phyloP scores from a whole-genome alignment of 2,888 invertebrate species.

The Cacoxenus indagator region DNA sequence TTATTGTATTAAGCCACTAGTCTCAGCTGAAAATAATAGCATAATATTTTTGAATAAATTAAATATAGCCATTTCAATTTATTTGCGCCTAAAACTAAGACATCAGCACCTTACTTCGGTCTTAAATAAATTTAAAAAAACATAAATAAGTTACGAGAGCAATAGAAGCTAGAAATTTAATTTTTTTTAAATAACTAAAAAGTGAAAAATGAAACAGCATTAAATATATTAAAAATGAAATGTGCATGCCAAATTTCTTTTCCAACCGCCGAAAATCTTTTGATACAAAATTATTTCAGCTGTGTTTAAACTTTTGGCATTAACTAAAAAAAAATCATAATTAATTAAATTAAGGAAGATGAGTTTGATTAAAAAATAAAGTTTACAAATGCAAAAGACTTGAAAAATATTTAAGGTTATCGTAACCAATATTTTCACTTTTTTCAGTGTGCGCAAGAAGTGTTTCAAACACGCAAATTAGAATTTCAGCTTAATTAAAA shows the following conservation, averaged over 20 bases:
- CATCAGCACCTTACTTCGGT: constrained; percentile 34
- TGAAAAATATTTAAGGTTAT: too few species aligned
- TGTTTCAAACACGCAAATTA: too few species aligned
- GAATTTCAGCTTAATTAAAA: constrained; percentile 3
- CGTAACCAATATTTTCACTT: too few species aligned
- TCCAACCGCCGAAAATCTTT: constrained; percentile 59
- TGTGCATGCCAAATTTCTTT: too few species aligned
- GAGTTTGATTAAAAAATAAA: too few species aligned
- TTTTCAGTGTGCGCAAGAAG: too few species aligned
- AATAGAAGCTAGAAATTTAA: background rate
- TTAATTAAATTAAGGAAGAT: constrained; percentile 21
- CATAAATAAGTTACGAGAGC: constrained; percentile 13
- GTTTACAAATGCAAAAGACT: too few species aligned
- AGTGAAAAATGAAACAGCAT: background rate
- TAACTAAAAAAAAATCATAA: constrained; percentile 23
- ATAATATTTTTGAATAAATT: constrained; percentile 4
- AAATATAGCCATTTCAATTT: too few species aligned
- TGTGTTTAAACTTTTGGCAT: background rate
- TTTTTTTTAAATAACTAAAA: background rate
- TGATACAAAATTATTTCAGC: constrained; percentile 66
- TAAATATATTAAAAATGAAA: constrained; percentile 18
- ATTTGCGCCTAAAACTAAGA: constrained; percentile 6
- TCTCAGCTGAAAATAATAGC: background rate
- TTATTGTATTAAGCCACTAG: too few species aligned
- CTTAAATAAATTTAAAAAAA: constrained; percentile 2